Percentiles rank a stretch among this genome's conserved stretches.
These are phyloP conservation scores for Scrobipalpa costella DNA, from an alignment of 2,888 invertebrate species.

Conservation along the genomic window DNA sequence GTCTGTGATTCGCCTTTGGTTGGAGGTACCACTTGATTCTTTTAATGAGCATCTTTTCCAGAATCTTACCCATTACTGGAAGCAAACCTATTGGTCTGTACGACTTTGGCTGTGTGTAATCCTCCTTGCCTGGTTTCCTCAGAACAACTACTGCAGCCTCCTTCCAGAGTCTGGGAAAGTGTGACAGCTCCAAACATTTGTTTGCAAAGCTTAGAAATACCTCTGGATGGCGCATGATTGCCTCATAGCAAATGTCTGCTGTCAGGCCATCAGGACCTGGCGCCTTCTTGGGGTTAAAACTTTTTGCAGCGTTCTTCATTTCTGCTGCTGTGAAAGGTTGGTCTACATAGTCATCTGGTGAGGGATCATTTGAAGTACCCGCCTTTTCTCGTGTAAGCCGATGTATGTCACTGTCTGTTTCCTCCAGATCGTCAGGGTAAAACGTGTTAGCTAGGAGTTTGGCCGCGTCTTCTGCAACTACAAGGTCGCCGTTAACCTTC, in stretches of 20 bases:
- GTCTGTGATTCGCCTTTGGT: background rate
- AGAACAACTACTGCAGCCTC: background rate
- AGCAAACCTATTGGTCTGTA: slow-evolving; percentile 14
- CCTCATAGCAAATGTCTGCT: no score
- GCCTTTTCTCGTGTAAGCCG: no score
- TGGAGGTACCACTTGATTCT: background rate
- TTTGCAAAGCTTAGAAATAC: no score
- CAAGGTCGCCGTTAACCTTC: no score
- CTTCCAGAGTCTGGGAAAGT: slow-evolving; percentile 4
- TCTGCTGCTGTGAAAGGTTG: background rate
- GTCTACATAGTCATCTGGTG: background rate
- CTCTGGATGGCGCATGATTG: no score
- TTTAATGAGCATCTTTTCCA: background rate
- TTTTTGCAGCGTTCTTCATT: background rate
- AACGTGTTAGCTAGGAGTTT: no score
- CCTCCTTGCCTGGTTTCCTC: slow-evolving; percentile 9
- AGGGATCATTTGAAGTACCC: no score
- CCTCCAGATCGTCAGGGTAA: no score
- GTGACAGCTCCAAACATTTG: background rate
- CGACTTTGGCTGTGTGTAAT: background rate
- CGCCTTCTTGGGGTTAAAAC: slow-evolving; percentile 17
- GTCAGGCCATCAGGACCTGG: slow-evolving; percentile 5
- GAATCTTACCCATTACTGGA: background rate
- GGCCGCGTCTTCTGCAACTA: no score
- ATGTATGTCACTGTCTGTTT: no score